Conservation (phyloP, 2,113 vertebrate species). For the Proterorhinus semilunaris region DNA sequence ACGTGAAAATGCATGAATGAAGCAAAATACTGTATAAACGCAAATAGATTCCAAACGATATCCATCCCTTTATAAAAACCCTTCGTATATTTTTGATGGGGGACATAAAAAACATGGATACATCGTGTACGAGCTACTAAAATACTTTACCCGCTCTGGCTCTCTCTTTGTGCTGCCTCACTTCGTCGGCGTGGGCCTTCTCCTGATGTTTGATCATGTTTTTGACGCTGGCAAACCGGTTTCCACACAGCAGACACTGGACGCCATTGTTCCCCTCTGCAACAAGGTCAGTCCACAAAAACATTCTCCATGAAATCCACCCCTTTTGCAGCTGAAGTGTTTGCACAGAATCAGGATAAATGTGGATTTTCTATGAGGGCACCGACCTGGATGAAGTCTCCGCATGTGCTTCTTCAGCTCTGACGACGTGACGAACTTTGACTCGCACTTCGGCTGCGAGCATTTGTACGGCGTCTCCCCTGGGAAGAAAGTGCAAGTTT, state of each 20-base stretch:
- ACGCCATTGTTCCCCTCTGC: conserved; percentile 88
- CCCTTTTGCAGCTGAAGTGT: too few relatives aligned
- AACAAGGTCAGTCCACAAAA: conserved; percentile 12
- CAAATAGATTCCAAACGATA: too few relatives aligned
- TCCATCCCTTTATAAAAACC: too few relatives aligned
- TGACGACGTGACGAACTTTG: conserved; percentile 84
- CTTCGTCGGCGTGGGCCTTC: conserved; percentile 88
- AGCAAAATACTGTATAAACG: too few relatives aligned
- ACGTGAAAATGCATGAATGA: too few relatives aligned
- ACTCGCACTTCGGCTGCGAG: conserved; percentile 50
- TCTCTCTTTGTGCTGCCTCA: conserved; percentile 87
- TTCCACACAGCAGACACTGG: conserved; percentile 95
- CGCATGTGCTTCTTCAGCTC: conserved; percentile 96
- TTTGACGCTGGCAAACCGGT: conserved; percentile 93
- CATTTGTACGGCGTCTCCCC: conserved; percentile 77
- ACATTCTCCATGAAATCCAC: background rate
- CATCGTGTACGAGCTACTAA: too few relatives aligned
- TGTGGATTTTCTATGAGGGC: too few relatives aligned
- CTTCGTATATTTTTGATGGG: too few relatives aligned
- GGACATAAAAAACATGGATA: too few relatives aligned
- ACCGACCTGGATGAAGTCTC: conserved; percentile 89
- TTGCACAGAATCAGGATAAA: background rate
- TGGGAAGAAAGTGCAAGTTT: conserved; percentile 26
- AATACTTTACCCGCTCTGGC: conserved; percentile 66
- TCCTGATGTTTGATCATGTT: conserved; percentile 96